phyloP scores from a whole-genome alignment of 2,888 invertebrate genomes.

The Eremobia ochroleuca region DNA sequence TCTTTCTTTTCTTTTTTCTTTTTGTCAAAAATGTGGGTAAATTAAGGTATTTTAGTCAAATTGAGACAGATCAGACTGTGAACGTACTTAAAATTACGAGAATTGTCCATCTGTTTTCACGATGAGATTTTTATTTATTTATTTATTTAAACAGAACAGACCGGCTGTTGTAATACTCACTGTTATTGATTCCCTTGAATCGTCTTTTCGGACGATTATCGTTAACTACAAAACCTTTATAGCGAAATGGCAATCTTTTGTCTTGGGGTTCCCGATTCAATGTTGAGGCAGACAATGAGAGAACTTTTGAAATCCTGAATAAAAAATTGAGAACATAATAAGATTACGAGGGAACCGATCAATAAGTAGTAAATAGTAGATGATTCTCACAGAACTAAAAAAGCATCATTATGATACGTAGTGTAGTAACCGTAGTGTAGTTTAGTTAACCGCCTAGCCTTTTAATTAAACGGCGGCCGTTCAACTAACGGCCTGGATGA shows the following conservation, averaged over 20 bases:
- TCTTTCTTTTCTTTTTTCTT: too few relatives aligned
- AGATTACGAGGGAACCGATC: background rate
- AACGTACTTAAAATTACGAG: too few relatives aligned
- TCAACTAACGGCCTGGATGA: too few relatives aligned
- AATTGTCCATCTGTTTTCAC: background rate
- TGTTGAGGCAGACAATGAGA: conserved; percentile 66
- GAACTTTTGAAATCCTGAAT: conserved; percentile 75
- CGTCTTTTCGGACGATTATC: conserved; percentile 66
- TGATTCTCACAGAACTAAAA: background rate
- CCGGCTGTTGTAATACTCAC: conserved; percentile 69
- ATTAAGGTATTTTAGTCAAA: background rate
- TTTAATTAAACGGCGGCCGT: too few relatives aligned
- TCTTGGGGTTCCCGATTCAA: conserved; percentile 54
- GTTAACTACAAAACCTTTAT: conserved; percentile 76
- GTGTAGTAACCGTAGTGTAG: too few relatives aligned
- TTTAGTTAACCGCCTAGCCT: too few relatives aligned
- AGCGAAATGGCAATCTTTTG: conserved; percentile 61
- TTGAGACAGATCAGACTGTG: background rate
- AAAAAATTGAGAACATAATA: conserved; percentile 6
- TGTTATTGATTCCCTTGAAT: conserved; percentile 73
- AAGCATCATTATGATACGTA: background rate
- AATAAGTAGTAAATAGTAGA: background rate
- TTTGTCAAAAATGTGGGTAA: background rate
- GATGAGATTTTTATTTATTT: background rate
- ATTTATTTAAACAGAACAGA: too few relatives aligned